Conservation (phyloP, 2,113 vertebrate species). For the Cephalopholis sonnerati region DNA sequence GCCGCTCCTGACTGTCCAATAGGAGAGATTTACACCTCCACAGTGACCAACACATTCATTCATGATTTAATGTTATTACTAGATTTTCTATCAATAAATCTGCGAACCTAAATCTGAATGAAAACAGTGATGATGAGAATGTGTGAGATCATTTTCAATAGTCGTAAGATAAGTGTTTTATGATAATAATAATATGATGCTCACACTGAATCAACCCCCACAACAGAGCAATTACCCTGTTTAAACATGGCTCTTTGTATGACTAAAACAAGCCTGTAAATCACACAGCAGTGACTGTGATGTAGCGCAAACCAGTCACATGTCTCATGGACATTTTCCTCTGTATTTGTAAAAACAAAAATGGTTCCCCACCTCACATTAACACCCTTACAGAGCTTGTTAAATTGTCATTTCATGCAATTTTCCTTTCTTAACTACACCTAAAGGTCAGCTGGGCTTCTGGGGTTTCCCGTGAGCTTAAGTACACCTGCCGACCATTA, state of each 20-base stretch:
- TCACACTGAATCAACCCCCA: background rate
- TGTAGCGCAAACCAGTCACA: background rate
- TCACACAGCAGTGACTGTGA: background rate
- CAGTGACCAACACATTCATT: background rate
- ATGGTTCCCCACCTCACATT: background rate
- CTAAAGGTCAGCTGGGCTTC: constrained; percentile 12
- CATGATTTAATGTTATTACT: background rate
- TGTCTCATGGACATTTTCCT: background rate
- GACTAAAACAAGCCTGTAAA: background rate
- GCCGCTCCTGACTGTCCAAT: constrained; percentile 11
- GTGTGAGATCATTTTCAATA: background rate
- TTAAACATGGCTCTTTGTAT: too few species aligned
- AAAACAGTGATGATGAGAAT: background rate
- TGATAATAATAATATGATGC: background rate
- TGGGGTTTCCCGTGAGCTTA: background rate
- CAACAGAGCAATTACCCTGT: background rate
- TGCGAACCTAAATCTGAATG: background rate
- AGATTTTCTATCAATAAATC: background rate
- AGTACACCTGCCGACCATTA: background rate
- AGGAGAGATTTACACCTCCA: constrained; percentile 1
- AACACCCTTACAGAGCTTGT: background rate
- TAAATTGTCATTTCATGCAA: background rate
- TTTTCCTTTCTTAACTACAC: background rate
- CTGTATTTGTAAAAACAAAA: background rate
- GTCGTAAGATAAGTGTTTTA: background rate